Evolutionary conservation across 2,888 invertebrate species (phyloP), one percentile per base, ranked within the genome.

Genomic region (Entomobrya proxima): DNA sequence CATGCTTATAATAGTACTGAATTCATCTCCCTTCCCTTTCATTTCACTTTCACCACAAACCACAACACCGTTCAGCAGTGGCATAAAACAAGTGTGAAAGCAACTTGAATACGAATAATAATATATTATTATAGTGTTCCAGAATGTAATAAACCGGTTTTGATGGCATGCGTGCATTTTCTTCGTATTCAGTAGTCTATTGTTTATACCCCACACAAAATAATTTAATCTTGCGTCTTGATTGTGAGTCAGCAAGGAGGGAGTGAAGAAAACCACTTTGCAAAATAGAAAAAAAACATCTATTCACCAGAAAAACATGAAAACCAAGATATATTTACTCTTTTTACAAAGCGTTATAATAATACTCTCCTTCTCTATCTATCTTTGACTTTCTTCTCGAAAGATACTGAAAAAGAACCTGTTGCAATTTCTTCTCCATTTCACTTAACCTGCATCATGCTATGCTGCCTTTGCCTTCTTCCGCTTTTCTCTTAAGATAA

Each of bases 111-210:
- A 52, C 4, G 5, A 52, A 21, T 11, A 47, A 24, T 7, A 18
- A 21, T n/a, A 32, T n/a, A 58, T 3, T 27, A 55, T 55, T 27
- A 55, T 27, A 27, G 55, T 15, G n/a, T n/a, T n/a, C n/a, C n/a
- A n/a, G n/a, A n/a, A n/a, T 58, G 58, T 58, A 58, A 32, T 58
- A 58, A 58, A 58, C 58, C n/a, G n/a, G n/a, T 58, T n/a, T 58
- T 58, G 58, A 50, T 50, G n/a, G 11, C n/a, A 1, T 30, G 32
- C 30, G 1, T 32, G 58, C n/a, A n/a, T 58, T 32, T 58, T 58
- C 4, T 30, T 30, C 9, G 15, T 58, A 13, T 58, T 58, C 15
- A 52, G 4, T 52, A 15, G 58, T 11, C n/a, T n/a, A n/a, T n/a
- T n/a, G n/a, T n/a, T n/a, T n/a, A n/a, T n/a, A n/a, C n/a, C n/a